These are phyloP conservation scores for Marcusenius ussheri DNA, from an alignment of 2,113 vertebrate genomes.

Conservation along the genomic window DNA sequence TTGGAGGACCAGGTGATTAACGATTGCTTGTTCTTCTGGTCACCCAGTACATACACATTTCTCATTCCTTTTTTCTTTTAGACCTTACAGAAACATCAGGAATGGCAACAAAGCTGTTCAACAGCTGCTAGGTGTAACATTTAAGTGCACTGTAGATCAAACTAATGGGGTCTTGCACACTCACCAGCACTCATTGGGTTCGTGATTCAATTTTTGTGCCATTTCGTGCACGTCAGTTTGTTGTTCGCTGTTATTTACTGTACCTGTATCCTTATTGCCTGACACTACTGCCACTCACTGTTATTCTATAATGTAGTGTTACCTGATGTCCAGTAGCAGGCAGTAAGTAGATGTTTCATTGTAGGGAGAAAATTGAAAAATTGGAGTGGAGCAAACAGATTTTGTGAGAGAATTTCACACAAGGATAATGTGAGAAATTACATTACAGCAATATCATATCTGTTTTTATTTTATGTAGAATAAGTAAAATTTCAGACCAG, in stretches of 20 bases:
- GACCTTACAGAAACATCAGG: background rate
- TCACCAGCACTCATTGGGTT: background rate
- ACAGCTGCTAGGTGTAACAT: background rate
- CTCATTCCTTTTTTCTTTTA: background rate
- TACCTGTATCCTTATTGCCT: background rate
- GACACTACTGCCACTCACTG: background rate
- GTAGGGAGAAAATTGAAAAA: background rate
- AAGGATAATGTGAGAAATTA: background rate
- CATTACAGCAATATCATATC: background rate
- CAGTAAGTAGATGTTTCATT: background rate
- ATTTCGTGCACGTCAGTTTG: background rate
- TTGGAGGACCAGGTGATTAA: background rate
- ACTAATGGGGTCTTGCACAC: background rate
- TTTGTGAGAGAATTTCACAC: background rate
- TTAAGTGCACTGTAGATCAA: background rate
- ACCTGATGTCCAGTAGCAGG: background rate
- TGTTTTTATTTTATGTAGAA: background rate
- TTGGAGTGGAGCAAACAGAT: background rate
- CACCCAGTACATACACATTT: background rate
- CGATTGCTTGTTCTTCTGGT: background rate
- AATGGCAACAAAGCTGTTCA: background rate
- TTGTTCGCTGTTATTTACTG: background rate
- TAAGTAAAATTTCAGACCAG: background rate
- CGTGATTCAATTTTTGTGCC: background rate
- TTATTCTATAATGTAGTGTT: background rate